Evolutionary conservation across 2,888 invertebrate genomes (phyloP), one percentile per base, ranked within the genome.

Genomic region (Leptinotarsa haldemani): DNA sequence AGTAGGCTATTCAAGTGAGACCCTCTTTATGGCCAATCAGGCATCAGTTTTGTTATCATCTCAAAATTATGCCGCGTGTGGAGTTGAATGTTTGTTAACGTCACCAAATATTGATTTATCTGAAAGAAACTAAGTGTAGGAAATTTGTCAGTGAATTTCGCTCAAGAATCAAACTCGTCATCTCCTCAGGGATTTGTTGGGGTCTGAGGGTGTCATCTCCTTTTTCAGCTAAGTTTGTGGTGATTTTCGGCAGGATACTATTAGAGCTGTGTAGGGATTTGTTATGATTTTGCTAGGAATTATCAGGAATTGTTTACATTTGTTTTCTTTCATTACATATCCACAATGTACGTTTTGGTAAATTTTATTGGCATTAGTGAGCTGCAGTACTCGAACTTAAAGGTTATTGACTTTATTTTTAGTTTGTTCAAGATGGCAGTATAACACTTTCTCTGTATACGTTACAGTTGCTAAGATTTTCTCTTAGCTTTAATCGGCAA

Each of bases 281-380:
- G 15, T 52, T 52, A n/a, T 52, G 52, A 52, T 52, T 52, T n/a
- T n/a, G n/a, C 52, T 52, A n/a, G 52, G 52, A 52, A 52, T 52
- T n/a, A 9, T 12, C 13, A 52, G 52, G 52, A 52, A 52, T 52
- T 52, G 40, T 12, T 40, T 40, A 9, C 40, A 40, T 40, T 40
- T 18, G 56, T n/a, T 56, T n/a, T 56, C 18, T 56, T 18, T 7
- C 22, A 22, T 22, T 22, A 56, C 56, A 56, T 56, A 56, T 56
- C 25, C 56, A 56, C 56, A 22, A 56, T 25, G 56, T 56, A 56
- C 56, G 56, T 56, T 56, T 56, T 56, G 56, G 56, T 56, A 56
- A 22, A 56, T 56, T 56, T 56, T 22, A 56, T 56, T 56, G 22
- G 56, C 22, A 61, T 61, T 61, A 25, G 15, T 58, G 58, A 58